Base-by-base conservation (phyloP, 1,140 invertebrate genomes). In the Drosophila seguyi region DNA sequence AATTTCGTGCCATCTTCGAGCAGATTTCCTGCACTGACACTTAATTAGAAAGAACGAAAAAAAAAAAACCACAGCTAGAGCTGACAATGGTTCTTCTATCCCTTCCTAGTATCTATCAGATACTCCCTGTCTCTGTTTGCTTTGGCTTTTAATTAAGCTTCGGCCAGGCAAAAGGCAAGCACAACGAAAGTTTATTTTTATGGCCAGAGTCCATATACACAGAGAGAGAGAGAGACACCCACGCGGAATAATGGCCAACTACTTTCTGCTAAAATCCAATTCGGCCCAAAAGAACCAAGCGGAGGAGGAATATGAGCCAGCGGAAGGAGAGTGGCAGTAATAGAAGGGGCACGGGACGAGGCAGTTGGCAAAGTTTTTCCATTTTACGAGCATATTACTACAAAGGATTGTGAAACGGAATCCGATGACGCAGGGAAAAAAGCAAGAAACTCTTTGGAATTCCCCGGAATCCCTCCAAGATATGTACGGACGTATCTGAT, bases 121-220 rank as follows among this genome's bases (percentile, higher is more conserved):
- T 72, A 67, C 44, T 74, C 45, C 29, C n/a, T 42, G 18, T 38
- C 52, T 38, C 34, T 55, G 34, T 84, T 85, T 74, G 63, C 83
- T 69, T 53, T 83, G 75, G 75, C 83, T 86, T 86, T 86, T 86
- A 86, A 86, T 86, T 86, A 86, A 87, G 79, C 79, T 25, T 16
- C 20, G 60, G 31, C 44, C 38, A 66, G 36, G 25, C 65, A 42
- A 45, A 58, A 34, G 42, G 25, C 25, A 36, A 29, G 48, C 31
- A 55, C 74, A 69, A 81, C 69, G 65, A 50, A 55, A 78, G 75
- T 74, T 66, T 80, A 62, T 72, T 81, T 85, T 84, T 77, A 86
- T 76, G 81, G 67, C 58, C 41, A 66, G 34, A 47, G 62, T n/a
- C 29, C 48, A 61, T 27, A 41, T 13, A 63, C 27, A 45, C 2